phyloP scores from a whole-genome alignment of 2,888 invertebrate genomes.

The Stegana nigrithorax region DNA sequence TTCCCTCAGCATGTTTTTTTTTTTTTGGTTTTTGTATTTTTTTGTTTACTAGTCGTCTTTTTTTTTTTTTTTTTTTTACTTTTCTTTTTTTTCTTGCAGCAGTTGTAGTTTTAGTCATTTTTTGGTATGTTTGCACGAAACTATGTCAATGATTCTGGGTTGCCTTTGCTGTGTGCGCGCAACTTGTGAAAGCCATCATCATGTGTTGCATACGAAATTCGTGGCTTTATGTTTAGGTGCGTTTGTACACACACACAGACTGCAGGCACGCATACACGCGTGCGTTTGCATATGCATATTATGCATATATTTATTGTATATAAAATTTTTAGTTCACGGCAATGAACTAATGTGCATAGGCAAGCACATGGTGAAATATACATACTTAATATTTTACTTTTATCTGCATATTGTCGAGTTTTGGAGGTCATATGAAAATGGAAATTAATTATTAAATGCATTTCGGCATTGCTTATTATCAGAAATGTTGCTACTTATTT shows the following conservation, averaged over 20 bases:
- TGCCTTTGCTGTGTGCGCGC: background rate
- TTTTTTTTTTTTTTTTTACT: background rate
- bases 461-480: too few relatives aligned
- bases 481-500: too few relatives aligned
- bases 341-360: background rate
- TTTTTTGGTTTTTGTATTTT: background rate
- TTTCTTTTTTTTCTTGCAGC: background rate
- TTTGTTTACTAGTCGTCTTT: background rate
- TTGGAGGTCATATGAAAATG: background rate
- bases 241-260: background rate
- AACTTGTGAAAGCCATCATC: background rate
- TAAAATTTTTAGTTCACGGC: constrained; percentile 8
- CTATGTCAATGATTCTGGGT: constrained; percentile 17
- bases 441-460: too few relatives aligned
- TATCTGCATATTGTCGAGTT: background rate
- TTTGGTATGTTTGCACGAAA: constrained; percentile 1
- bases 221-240: too few relatives aligned
- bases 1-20: background rate
- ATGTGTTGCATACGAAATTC: background rate
- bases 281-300: background rate
- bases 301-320: background rate
- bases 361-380: background rate
- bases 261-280: background rate
- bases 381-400: background rate
- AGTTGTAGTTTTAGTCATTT: background rate